phyloP scores from a whole-genome alignment of 1,140 invertebrate genomes.

The Heliconius congener region DNA sequence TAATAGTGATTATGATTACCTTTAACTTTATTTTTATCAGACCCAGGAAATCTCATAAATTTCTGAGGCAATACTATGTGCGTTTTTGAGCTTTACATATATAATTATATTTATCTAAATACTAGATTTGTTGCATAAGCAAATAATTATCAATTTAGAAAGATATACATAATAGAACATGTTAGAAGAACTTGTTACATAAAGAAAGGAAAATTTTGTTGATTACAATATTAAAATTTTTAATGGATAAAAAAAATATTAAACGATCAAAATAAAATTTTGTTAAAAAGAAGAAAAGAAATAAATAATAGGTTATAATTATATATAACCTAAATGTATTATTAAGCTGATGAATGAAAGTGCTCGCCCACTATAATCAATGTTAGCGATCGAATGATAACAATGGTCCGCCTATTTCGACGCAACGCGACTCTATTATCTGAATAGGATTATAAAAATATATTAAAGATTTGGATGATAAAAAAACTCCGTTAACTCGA shows the following conservation, averaged over 20 bases:
- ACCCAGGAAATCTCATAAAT: too few relatives aligned
- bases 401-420: slow-evolving; percentile 5
- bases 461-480: background rate
- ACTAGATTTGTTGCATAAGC: background rate
- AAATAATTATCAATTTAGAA: background rate
- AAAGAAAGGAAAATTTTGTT: too few relatives aligned
- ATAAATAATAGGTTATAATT: background rate
- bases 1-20: background rate
- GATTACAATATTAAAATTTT: too few relatives aligned
- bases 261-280: too few relatives aligned
- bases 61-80: background rate
- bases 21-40: background rate
- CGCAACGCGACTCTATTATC: slow-evolving; percentile 25
- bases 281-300: background rate
- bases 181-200: too few relatives aligned
- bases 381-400: slow-evolving; percentile 10
- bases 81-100: background rate
- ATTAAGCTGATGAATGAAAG: slow-evolving; percentile 16
- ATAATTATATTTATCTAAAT: too few relatives aligned
- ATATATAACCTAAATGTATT: background rate
- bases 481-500: background rate
- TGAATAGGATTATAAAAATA: slow-evolving; percentile 1
- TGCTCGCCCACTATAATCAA: slow-evolving; percentile 12
- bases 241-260: too few relatives aligned
- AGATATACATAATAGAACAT: background rate